These are phyloP conservation scores for Gonocerus acuteangulatus DNA, from an alignment of 2,888 invertebrate species.

Conservation along the genomic window DNA sequence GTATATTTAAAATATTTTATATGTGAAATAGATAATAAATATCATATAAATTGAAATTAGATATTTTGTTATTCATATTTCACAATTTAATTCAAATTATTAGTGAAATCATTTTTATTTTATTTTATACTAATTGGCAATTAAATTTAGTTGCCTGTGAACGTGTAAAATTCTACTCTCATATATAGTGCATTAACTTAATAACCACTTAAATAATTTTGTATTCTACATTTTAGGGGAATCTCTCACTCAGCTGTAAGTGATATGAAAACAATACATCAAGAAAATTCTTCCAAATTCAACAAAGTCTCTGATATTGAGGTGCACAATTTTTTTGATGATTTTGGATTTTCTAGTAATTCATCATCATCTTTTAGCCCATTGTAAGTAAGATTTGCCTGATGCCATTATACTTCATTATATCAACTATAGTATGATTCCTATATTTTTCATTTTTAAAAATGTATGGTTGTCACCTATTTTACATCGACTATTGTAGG, in stretches of 20 bases:
- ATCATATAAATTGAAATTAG: too few relatives aligned
- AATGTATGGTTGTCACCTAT: not conserved
- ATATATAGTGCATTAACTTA: too few relatives aligned
- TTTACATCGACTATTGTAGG: too few relatives aligned
- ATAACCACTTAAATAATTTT: too few relatives aligned
- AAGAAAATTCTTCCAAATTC: conserved; percentile 54
- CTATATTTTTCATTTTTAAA: not conserved
- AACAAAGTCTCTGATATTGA: conserved; percentile 42
- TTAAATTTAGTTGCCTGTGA: too few relatives aligned
- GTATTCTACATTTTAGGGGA: conserved; percentile 50
- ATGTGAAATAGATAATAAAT: too few relatives aligned
- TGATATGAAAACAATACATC: conserved; percentile 87
- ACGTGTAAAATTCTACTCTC: too few relatives aligned
- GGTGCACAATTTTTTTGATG: conserved; percentile 45
- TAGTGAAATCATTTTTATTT: too few relatives aligned
- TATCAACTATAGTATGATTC: not conserved
- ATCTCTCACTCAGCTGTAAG: conserved; percentile 78
- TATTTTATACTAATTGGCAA: too few relatives aligned
- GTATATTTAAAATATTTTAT: too few relatives aligned
- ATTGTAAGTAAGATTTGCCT: conserved; percentile 37
- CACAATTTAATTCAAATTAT: too few relatives aligned
- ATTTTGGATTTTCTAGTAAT: conserved; percentile 45
- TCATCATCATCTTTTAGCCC: conserved; percentile 49
- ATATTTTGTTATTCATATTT: too few relatives aligned
- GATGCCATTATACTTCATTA: not conserved